These are phyloP conservation scores for Squalus acanthias DNA, from an alignment of 2,797 vertebrate genomes.

Conservation along the genomic window DNA sequence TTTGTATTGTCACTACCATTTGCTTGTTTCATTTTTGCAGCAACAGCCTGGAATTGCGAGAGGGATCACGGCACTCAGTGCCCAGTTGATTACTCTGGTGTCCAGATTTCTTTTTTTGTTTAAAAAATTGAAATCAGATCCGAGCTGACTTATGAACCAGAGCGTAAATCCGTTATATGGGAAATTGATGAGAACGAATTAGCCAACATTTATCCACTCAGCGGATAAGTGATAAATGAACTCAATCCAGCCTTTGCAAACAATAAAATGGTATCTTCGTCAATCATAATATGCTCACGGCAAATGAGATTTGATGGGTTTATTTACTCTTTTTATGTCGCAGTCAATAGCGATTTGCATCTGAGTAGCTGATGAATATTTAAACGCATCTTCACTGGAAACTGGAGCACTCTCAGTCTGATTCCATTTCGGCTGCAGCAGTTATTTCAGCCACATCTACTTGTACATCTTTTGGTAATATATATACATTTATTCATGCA, in stretches of 20 bases:
- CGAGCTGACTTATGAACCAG: background rate
- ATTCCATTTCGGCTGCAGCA: background rate
- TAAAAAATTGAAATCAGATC: background rate
- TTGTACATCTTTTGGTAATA: background rate
- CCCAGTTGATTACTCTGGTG: background rate
- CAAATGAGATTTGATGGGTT: background rate
- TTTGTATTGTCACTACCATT: background rate
- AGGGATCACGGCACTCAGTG: too few relatives aligned
- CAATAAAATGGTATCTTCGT: background rate
- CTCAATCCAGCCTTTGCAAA: background rate
- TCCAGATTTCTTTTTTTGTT: background rate
- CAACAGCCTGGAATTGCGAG: background rate
- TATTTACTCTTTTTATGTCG: background rate
- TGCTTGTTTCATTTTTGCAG: background rate
- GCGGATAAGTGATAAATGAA: background rate
- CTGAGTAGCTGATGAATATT: background rate
- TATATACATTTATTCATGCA: background rate
- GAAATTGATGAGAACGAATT: background rate
- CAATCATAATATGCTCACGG: background rate
- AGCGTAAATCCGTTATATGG: background rate
- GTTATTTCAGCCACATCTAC: background rate
- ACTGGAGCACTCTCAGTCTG: background rate
- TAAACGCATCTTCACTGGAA: background rate
- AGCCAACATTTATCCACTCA: background rate
- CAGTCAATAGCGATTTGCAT: background rate